A percentile compares a stretch with the other conserved stretches of the same genome.
These are phyloP conservation scores for Patiria miniata DNA, from an alignment of 35 echinoderm and acorn worm genomes.

Conservation along the genomic window DNA sequence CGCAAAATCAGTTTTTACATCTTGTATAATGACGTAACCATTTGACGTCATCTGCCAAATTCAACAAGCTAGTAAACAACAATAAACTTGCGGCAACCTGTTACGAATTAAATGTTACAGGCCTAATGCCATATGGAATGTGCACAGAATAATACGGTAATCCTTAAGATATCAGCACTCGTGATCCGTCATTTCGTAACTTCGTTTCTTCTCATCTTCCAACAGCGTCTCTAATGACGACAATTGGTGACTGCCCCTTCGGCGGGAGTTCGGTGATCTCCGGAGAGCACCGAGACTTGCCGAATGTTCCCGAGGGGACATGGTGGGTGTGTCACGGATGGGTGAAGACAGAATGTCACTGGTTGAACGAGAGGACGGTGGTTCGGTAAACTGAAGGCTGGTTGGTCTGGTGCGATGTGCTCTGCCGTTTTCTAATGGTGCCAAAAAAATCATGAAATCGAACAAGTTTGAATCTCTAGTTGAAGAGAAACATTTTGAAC, in stretches of 20 bases:
- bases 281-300: slow-evolving; percentile 14
- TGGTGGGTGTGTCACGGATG: not conserved
- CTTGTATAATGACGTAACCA: too few relatives aligned
- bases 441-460: not conserved
- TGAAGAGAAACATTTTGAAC: too few relatives aligned
- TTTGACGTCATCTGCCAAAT: too few relatives aligned
- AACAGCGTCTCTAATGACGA: not conserved
- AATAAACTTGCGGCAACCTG: too few relatives aligned
- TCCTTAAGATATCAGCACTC: not conserved
- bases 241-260: not conserved
- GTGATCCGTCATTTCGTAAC: slow-evolving; percentile 13
- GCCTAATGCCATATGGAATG: too few relatives aligned
- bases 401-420: not conserved
- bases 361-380: not conserved
- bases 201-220: slow-evolving; percentile 6
- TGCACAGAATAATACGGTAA: too few relatives aligned
- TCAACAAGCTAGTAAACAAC: too few relatives aligned
- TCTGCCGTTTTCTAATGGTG: slow-evolving; percentile 1
- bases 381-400: slow-evolving; percentile 3
- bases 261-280: slow-evolving; percentile 1
- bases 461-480: not conserved
- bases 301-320: slow-evolving; percentile 14
- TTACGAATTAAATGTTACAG: too few relatives aligned
- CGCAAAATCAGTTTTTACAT: too few relatives aligned
- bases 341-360: slow-evolving; percentile 7